Percentiles rank a stretch among this genome's conserved stretches.
These are phyloP conservation scores for Daphoenositta chrysoptera DNA, from an alignment of 2,113 vertebrate species.

Conservation along the genomic window DNA sequence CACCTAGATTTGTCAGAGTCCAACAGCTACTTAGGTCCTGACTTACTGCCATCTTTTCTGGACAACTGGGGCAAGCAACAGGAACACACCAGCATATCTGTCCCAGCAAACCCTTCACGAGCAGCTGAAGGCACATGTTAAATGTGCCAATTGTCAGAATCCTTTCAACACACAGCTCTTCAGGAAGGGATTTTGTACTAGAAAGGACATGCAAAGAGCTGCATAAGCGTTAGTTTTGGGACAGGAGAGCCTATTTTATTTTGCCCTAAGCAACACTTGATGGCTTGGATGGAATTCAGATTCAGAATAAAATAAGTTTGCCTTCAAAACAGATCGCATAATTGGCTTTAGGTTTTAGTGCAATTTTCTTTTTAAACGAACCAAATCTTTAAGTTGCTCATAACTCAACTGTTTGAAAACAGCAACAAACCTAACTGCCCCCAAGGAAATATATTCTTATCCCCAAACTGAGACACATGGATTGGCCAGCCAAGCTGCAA, in stretches of 20 bases:
- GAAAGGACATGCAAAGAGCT: slow-evolving; percentile 32
- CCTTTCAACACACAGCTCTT: slow-evolving; percentile 2
- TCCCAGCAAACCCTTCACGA: background rate
- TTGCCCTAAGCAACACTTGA: slow-evolving; percentile 43
- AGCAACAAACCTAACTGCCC: slow-evolving; percentile 23
- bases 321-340: slow-evolving; percentile 44
- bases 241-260: slow-evolving; percentile 38
- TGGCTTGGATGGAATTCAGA: slow-evolving; percentile 36
- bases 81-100: background rate
- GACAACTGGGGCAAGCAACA: background rate
- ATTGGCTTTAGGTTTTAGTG: slow-evolving; percentile 62
- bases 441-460: slow-evolving; percentile 41
- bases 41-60: background rate
- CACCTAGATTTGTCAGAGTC: background rate
- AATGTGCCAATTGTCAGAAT: slow-evolving; percentile 10
- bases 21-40: background rate
- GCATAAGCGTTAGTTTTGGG: slow-evolving; percentile 2
- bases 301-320: slow-evolving; percentile 25
- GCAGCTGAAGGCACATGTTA: background rate
- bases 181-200: slow-evolving; percentile 31
- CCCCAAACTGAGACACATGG: background rate
- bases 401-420: slow-evolving; percentile 52
- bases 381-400: slow-evolving; percentile 52
- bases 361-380: slow-evolving; percentile 55
- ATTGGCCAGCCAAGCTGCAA: slow-evolving; percentile 1